Evolutionary conservation across 2,888 invertebrate genomes (phyloP), one percentile per base, ranked within the genome.

Genomic region (Creontiades dilutus): DNA sequence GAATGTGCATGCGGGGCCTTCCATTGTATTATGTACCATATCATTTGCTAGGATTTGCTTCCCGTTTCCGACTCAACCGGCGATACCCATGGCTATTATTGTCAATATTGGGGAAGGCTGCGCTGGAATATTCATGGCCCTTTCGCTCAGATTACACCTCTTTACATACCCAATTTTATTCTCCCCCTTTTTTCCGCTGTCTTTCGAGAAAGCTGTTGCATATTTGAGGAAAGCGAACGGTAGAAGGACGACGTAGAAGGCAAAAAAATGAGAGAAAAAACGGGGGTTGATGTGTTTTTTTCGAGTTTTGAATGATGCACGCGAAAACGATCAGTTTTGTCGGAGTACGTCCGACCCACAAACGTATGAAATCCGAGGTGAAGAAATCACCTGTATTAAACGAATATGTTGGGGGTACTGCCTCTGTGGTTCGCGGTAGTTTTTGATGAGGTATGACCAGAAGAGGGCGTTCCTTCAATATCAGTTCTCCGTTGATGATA

Each of bases 301-400:
- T 68, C 9, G 61, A 23, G 27, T 68, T 68, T 68, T 68, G 68
- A 68, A 68, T 68, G 68, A 68, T 68, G 23, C 68, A 68, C 23
- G 68, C 68, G 68, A 23, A 68, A 68, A 68, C 68, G 19, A 68
- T 68, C 68, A 68, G 68, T 68, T 37, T 68, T 19, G 19, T 23
- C 13, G 68, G 68, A 68, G 23, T 23, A 4, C 68, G n/a, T 23
- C 19, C 68, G n/a, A 68, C 68, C 9, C 68, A 12, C 68, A 68
- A 23, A 68, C 23, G 23, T 23, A 68, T 68, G 23, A 68, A 68
- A 68, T n/a, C 68, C 11, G 68, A 68, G 23, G 11, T 13, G 27
- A 7, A 68, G 23, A 5, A 27, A 68, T 23, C 5, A 23, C 68
- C 23, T 68, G 23, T 68, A 68, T 23, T 68, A 11, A 14, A 52